Evolutionary conservation across 1,140 invertebrate species (phyloP).

Genomic region (Aphidius gifuensis): DNA sequence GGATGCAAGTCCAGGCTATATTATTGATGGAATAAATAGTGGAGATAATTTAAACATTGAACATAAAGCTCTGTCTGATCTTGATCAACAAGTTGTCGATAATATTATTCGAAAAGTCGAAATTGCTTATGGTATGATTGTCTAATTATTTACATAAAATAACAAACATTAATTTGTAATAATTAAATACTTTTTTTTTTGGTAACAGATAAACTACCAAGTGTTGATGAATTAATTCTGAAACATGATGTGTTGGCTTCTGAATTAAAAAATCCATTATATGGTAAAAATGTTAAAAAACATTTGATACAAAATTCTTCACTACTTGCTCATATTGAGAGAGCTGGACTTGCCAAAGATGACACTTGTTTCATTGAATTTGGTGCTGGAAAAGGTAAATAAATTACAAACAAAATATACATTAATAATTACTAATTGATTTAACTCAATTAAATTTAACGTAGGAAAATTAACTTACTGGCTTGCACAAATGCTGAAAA

Average conservation of each 20-base stretch:
- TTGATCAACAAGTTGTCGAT: constrained; percentile 34
- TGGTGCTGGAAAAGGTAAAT: constrained; percentile 79
- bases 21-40: constrained; percentile 63
- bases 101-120: constrained; percentile 44
- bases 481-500: constrained; percentile 61
- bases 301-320: constrained; percentile 72
- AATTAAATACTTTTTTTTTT: constrained; percentile 9
- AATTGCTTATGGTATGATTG: constrained; percentile 39
- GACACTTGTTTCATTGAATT: constrained; percentile 77
- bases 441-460: constrained; percentile 28
- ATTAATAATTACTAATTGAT: constrained; percentile 2
- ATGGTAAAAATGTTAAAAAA: constrained; percentile 63
- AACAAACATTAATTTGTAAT: constrained; percentile 2
- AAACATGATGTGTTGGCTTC: constrained; percentile 54
- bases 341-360: constrained; percentile 56
- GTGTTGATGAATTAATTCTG: constrained; percentile 52
- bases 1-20: constrained; percentile 57
- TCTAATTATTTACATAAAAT: background rate
- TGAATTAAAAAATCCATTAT: constrained; percentile 62
- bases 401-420: background rate
- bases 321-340: constrained; percentile 63
- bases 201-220: constrained; percentile 40
- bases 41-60: constrained; percentile 33
- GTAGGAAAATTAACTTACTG: constrained; percentile 72
- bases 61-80: constrained; percentile 37